Base-by-base conservation (phyloP, 30 jellyfish, hydroid and myxozoan genomes). In the Morbakka virulenta region DNA sequence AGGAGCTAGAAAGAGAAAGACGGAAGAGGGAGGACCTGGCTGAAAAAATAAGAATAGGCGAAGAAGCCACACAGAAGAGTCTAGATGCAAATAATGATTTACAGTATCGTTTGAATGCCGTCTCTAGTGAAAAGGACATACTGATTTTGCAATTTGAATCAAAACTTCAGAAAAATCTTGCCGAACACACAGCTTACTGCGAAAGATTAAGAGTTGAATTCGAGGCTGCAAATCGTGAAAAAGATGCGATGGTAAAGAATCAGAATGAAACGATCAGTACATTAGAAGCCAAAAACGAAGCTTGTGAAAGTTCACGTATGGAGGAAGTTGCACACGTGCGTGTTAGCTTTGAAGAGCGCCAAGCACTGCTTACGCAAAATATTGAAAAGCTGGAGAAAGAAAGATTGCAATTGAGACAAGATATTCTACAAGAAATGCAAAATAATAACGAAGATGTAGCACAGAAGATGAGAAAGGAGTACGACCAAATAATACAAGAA, bases 91-190 rank as follows among this genome's bases (percentile, higher is more conserved):
- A 62, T 13, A 76, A 70, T 4, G 82, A 78, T 4, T 57, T 82
- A n/a, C 74, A 82, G 34, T 32, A 71, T 70, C 80, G 76, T 74
- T 57, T 67, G 13, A 93, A 89, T 29, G 17, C 65, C 2, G 26
- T 73, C 53, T 34, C 62, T 17, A 32, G 78, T 12, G 97, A 89
- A 72, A 82, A 35, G 79, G 91, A 87, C 4, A 72, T 57, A 57
- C 28, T 82, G 22, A 82, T 83, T 28, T 32, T 89, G 28, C 80
- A 75, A 28, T 76, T 76, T 57, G 97, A 89, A 51, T 85, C 86
- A n/a, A 89, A 63, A 61, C 13, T 84, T 52, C 86, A 85, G 41
- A 83, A 91, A 41, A 71, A 62, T 28, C 79, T 63, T 14, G 17
- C 79, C 32, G 79, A 61, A 4, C 74, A 91, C 21, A 68, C 89